Conservation (phyloP, 2,113 vertebrate species). For the Pungitius pungitius region DNA sequence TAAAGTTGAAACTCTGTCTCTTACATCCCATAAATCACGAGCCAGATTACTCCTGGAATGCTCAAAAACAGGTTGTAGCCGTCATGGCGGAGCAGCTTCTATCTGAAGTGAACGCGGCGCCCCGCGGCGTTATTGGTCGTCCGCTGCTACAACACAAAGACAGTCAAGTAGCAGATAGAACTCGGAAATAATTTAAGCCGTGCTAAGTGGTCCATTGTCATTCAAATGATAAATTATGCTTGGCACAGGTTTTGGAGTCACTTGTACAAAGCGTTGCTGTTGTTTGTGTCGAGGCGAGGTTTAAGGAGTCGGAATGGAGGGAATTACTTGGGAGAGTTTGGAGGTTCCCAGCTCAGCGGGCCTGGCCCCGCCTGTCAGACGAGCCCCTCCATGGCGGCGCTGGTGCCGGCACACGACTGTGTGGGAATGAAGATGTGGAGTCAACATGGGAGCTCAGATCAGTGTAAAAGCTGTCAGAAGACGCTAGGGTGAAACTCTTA, state of each 20-base stretch:
- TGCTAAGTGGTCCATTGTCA: slow-evolving; percentile 84
- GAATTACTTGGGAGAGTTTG: slow-evolving; percentile 80
- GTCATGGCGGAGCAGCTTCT: slow-evolving; percentile 65
- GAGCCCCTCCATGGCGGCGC: slow-evolving; percentile 50
- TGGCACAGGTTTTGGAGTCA: slow-evolving; percentile 82
- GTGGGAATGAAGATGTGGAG: slow-evolving; percentile 12
- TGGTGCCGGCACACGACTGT: slow-evolving; percentile 18
- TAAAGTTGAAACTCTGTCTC: background rate
- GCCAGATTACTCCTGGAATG: slow-evolving; percentile 27
- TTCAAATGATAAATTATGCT: slow-evolving; percentile 85
- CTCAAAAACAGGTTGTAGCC: slow-evolving; percentile 52
- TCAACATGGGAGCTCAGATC: slow-evolving; percentile 12
- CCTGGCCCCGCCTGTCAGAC: slow-evolving; percentile 58
- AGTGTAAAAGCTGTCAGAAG: background rate
- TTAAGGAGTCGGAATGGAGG: slow-evolving; percentile 75
- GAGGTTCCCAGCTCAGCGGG: slow-evolving; percentile 73
- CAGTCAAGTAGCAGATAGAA: slow-evolving; percentile 77
- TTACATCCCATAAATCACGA: slow-evolving; percentile 49
- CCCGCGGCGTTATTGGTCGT: slow-evolving; percentile 76
- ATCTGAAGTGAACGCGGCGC: slow-evolving; percentile 72
- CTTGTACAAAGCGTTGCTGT: slow-evolving; percentile 82
- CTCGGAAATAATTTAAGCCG: slow-evolving; percentile 79
- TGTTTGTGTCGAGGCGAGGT: slow-evolving; percentile 81
- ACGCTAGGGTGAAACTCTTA: background rate
- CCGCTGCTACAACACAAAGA: slow-evolving; percentile 75